A percentile compares a stretch with the other conserved stretches of the same genome.
Conservation (phyloP, 2,888 invertebrate genomes). For the Heteromyza rotundicornis region DNA sequence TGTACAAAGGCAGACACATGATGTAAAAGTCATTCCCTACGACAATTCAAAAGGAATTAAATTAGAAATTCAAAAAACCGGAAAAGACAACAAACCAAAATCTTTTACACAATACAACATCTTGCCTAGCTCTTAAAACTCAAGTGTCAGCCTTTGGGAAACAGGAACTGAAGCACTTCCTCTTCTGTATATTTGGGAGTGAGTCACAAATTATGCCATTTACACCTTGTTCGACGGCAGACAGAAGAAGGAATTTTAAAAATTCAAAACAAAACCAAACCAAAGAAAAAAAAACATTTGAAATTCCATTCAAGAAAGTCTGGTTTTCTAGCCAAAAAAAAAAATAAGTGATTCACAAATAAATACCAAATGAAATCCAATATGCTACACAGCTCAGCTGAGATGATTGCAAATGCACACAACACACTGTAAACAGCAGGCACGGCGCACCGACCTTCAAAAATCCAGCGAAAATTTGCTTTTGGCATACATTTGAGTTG, state of each 20-base stretch:
- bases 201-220: neutral
- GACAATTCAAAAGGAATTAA: too few species aligned
- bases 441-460: neutral
- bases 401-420: neutral
- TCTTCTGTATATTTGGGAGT: too few species aligned
- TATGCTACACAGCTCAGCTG: neutral
- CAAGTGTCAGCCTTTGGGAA: too few species aligned
- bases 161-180: too few species aligned
- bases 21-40: too few species aligned
- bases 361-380: too few species aligned
- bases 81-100: too few species aligned
- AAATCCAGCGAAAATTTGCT: slow-evolving; percentile 14
- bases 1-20: too few species aligned
- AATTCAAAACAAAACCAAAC: neutral
- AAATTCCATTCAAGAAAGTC: slow-evolving; percentile 3
- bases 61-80: too few species aligned
- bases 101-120: too few species aligned
- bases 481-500: slow-evolving; percentile 15
- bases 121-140: too few species aligned
- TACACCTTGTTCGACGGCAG: neutral
- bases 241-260: neutral
- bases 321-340: neutral
- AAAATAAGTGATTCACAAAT: neutral
- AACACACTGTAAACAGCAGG: neutral
- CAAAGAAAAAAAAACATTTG: too few species aligned